Conservation (phyloP, 2,888 invertebrate genomes). For the Hydriomena furcata region DNA sequence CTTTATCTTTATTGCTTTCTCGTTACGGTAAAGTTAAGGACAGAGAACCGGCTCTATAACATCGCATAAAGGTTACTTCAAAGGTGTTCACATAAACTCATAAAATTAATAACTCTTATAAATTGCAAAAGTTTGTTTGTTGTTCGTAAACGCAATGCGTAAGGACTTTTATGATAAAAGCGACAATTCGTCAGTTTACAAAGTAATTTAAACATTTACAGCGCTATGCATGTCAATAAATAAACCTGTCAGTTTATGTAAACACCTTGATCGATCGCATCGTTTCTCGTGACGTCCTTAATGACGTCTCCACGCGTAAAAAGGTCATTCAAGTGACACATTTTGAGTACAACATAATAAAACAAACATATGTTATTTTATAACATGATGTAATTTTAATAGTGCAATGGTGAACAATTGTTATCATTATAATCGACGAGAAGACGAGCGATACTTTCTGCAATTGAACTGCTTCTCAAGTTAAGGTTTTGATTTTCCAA, state of each 20-base stretch:
- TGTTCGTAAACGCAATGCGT: slow-evolving; percentile 1
- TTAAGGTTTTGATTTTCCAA: neutral
- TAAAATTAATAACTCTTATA: slow-evolving; percentile 16
- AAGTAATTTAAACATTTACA: slow-evolving; percentile 49
- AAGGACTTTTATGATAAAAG: slow-evolving; percentile 30
- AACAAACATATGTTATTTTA: slow-evolving; percentile 1
- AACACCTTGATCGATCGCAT: slow-evolving; percentile 64
- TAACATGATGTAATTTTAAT: neutral
- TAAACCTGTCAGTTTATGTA: slow-evolving; percentile 65
- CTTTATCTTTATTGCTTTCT: slow-evolving; percentile 26
- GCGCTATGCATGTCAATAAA: slow-evolving; percentile 61
- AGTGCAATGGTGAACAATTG: slow-evolving; percentile 7
- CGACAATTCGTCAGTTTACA: slow-evolving; percentile 33
- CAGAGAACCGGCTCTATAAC: slow-evolving; percentile 18
- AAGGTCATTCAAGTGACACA: slow-evolving; percentile 19
- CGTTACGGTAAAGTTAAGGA: slow-evolving; percentile 28
- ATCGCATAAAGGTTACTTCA: slow-evolving; percentile 28
- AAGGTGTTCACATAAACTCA: slow-evolving; percentile 51
- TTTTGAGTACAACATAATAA: slow-evolving; percentile 4
- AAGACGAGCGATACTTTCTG: slow-evolving; percentile 42
- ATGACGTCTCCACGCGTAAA: slow-evolving; percentile 32
- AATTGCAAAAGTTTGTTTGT: slow-evolving; percentile 1
- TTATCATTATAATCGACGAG: slow-evolving; percentile 23
- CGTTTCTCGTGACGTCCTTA: slow-evolving; percentile 44
- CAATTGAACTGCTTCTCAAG: slow-evolving; percentile 38